phyloP scores from a whole-genome alignment of 1,140 invertebrate genomes.

The Drosophila varians region DNA sequence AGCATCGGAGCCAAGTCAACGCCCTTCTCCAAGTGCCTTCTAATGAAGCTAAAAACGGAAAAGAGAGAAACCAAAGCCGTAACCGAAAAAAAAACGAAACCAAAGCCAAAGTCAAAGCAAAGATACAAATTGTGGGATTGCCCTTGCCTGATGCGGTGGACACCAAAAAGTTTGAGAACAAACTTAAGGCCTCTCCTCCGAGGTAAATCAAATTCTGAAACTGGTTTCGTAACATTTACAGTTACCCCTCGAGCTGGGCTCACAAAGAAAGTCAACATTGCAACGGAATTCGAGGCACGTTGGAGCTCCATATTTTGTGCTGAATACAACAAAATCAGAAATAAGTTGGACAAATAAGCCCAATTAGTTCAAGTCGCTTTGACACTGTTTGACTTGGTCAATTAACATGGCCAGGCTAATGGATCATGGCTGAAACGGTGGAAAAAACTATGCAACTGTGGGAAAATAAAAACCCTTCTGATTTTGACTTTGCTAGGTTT shows the following conservation, averaged over 20 bases:
- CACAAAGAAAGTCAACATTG: slow-evolving; percentile 43
- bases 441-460: slow-evolving; percentile 3
- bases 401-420: slow-evolving; percentile 36
- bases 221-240: slow-evolving; percentile 65
- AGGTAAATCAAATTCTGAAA: slow-evolving; percentile 48
- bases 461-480: slow-evolving; percentile 10
- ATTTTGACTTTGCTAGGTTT: neutral
- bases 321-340: slow-evolving; percentile 12
- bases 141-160: slow-evolving; percentile 38
- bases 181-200: neutral
- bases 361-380: slow-evolving; percentile 21
- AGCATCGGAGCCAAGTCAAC: slow-evolving; percentile 60
- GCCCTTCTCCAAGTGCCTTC: slow-evolving; percentile 21
- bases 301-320: slow-evolving; percentile 13
- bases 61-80: slow-evolving; percentile 2
- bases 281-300: slow-evolving; percentile 41
- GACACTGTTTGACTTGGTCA: slow-evolving; percentile 24
- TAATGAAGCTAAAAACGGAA: slow-evolving; percentile 40
- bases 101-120: slow-evolving; percentile 14
- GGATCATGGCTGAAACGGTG: slow-evolving; percentile 5
- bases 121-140: slow-evolving; percentile 41
- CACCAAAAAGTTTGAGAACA: slow-evolving; percentile 22
- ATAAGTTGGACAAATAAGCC: slow-evolving; percentile 47
- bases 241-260: slow-evolving; percentile 28
- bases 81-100: slow-evolving; percentile 8